Conservation (phyloP, 1,140 invertebrate species). For the Drosophila nebulosa region DNA sequence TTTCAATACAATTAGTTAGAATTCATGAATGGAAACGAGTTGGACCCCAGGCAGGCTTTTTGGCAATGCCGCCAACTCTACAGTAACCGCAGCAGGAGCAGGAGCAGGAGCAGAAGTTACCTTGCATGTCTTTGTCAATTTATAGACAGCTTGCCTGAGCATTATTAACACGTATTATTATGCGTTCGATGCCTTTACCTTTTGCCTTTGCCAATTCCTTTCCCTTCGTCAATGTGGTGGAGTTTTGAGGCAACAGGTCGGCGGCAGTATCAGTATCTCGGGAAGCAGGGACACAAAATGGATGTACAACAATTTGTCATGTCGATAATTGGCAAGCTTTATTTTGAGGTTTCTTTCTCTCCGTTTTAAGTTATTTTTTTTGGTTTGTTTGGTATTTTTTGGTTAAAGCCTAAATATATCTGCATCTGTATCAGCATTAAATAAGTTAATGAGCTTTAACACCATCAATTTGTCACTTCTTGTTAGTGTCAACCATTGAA, state of each 20-base stretch:
- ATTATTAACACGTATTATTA: constrained; percentile 80
- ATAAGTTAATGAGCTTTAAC: constrained; percentile 80
- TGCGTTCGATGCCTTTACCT: constrained; percentile 40
- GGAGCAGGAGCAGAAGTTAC: constrained; percentile 30
- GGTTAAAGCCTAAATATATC: constrained; percentile 20
- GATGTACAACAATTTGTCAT: constrained; percentile 69
- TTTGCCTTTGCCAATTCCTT: constrained; percentile 10
- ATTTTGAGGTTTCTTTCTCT: constrained; percentile 61
- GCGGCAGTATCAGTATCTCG: background rate
- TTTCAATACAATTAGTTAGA: constrained; percentile 76
- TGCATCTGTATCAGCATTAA: constrained; percentile 49
- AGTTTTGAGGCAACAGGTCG: constrained; percentile 14
- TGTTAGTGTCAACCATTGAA: constrained; percentile 67
- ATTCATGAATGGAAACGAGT: constrained; percentile 64
- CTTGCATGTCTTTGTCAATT: constrained; percentile 80
- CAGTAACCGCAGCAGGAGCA: constrained; percentile 28
- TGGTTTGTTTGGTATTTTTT: too few relatives aligned
- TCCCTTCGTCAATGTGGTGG: constrained; percentile 14
- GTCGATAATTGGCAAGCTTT: constrained; percentile 76
- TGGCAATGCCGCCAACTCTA: constrained; percentile 56
- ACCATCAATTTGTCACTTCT: constrained; percentile 81
- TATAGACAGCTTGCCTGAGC: constrained; percentile 78
- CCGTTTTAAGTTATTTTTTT: background rate
- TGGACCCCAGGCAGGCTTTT: constrained; percentile 54
- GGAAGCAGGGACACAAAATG: constrained; percentile 33